phyloP scores from a whole-genome alignment of 2,888 invertebrate genomes.

The Drosophila setosimentum region DNA sequence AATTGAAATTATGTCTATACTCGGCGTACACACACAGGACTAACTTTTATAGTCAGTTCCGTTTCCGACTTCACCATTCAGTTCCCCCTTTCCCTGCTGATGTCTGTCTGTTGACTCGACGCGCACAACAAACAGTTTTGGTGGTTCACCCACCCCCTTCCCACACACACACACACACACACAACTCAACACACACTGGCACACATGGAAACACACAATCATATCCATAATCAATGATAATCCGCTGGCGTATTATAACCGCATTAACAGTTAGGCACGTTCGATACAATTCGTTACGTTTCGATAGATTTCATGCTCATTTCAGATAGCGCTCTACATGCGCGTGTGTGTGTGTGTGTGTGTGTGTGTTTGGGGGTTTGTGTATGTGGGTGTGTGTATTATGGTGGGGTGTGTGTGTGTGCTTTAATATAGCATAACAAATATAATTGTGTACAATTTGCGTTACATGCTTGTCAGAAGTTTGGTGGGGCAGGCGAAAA shows the following conservation, averaged over 20 bases:
- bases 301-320: constrained; percentile 75
- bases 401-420: background rate
- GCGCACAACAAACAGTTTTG: constrained; percentile 53
- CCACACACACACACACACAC: constrained; percentile 9
- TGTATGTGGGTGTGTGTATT: background rate
- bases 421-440: constrained; percentile 37
- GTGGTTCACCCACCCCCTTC: constrained; percentile 33
- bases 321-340: constrained; percentile 53
- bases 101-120: constrained; percentile 41
- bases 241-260: constrained; percentile 80
- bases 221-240: constrained; percentile 78
- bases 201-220: constrained; percentile 37
- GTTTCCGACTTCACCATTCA: background rate
- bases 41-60: constrained; percentile 53
- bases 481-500: constrained; percentile 35
- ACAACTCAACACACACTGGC: constrained; percentile 6
- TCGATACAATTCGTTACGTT: constrained; percentile 77
- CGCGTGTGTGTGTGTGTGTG: background rate
- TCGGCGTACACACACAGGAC: constrained; percentile 34
- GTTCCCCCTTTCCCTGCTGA: background rate
- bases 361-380: background rate
- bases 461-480: constrained; percentile 38
- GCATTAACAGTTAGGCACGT: constrained; percentile 80
- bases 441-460: constrained; percentile 77
- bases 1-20: constrained; percentile 78